These are phyloP conservation scores for Formica aserva DNA, from an alignment of 2,888 invertebrate genomes.

Conservation along the genomic window DNA sequence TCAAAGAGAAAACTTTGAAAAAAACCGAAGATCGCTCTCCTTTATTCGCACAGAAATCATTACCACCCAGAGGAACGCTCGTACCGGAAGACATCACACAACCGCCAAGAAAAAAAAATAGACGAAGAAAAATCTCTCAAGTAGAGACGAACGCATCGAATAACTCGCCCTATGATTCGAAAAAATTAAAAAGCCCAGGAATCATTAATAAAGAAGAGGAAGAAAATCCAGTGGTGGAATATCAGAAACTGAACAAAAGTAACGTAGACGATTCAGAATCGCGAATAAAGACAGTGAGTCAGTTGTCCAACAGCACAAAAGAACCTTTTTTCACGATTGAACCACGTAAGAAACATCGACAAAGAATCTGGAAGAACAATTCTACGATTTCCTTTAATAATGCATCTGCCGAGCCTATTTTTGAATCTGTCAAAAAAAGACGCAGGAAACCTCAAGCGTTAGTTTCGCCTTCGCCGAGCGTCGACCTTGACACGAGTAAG, in stretches of 20 bases:
- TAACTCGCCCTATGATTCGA: background rate
- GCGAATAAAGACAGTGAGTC: background rate
- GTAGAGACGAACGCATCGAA: background rate
- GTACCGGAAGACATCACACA: slow-evolving; percentile 61
- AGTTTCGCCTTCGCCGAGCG: slow-evolving; percentile 19
- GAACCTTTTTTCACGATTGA: background rate
- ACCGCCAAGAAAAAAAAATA: slow-evolving; percentile 26
- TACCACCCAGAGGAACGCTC: slow-evolving; percentile 40
- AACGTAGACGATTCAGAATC: slow-evolving; percentile 9
- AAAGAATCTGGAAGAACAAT: slow-evolving; percentile 20
- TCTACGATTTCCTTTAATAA: background rate
- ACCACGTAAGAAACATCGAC: slow-evolving; percentile 44
- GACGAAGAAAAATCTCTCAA: slow-evolving; percentile 18
- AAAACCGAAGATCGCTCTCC: background rate
- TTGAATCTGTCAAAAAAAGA: slow-evolving; percentile 35
- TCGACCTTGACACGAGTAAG: slow-evolving; percentile 20
- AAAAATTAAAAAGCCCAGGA: background rate
- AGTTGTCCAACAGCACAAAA: background rate
- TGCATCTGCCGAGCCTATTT: slow-evolving; percentile 4
- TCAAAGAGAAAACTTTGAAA: background rate
- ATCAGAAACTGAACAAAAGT: slow-evolving; percentile 12
- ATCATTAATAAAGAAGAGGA: background rate
- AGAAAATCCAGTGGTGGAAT: background rate
- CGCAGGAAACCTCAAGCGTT: slow-evolving; percentile 56
- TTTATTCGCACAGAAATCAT: background rate